Conservation (phyloP, 2,797 vertebrate genomes). For the Lemur catta region DNA sequence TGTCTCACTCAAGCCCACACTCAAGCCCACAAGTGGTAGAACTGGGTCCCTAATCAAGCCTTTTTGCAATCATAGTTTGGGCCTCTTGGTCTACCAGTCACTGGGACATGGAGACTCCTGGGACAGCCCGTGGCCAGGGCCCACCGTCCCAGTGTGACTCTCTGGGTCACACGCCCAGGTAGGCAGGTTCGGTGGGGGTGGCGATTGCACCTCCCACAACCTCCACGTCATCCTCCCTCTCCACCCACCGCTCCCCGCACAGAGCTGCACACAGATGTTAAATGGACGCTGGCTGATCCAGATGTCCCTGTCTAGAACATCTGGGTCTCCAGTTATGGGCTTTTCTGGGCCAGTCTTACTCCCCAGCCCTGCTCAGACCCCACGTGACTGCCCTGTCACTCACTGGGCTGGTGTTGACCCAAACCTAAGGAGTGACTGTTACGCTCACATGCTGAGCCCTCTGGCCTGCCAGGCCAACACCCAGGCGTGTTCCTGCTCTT, state of each 20-base stretch:
- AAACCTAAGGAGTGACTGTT: neutral
- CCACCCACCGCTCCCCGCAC: neutral
- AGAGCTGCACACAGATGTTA: neutral
- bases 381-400: neutral
- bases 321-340: neutral
- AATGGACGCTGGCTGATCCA: neutral
- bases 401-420: neutral
- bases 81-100: neutral
- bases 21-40: neutral
- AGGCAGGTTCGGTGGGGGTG: neutral
- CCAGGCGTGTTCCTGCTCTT: neutral
- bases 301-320: neutral
- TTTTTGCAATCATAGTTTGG: neutral
- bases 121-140: neutral
- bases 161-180: neutral
- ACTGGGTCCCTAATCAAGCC: neutral
- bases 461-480: neutral
- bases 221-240: neutral
- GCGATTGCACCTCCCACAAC: neutral
- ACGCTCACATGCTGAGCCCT: rapidly evolving
- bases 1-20: neutral
- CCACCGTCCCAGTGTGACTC: neutral
- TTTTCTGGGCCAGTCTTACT: neutral
- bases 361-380: neutral
- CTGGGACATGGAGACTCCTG: too few relatives aligned